Evolutionary conservation across 2,888 invertebrate genomes (phyloP), one percentile per base, ranked within the genome.

Genomic region (Drosophila neoperkinsi): DNA sequence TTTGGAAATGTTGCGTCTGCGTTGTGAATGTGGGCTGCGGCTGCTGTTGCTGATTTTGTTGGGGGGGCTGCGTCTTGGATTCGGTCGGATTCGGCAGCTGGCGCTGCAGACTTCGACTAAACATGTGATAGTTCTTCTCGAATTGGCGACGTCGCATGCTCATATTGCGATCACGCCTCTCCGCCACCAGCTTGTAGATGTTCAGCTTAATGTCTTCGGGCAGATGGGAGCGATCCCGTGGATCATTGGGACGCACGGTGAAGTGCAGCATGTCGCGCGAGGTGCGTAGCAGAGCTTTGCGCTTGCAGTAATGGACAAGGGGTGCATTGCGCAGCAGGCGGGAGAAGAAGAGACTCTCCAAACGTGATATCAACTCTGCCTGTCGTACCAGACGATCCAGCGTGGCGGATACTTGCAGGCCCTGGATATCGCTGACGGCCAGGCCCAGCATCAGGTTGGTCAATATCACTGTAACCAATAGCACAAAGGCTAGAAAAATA

Each of bases 371-470:
- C 46, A 97, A 92, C 84, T 97, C 96, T 0, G 97, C 97, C 92
- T 97, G 96, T 1, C 97, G 95, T 25, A 97, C 96, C 60, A 97
- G 92, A 10, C 97, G 94, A 87, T 97, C 97, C 33, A 97, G 92
- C 1, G 97, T 96, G 0, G 97, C 97, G 61, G 96, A 96, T 85
- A 96, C 95, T 93, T 96, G 96, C 63, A 97, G 92, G n/a, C 96
- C 96, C 94, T 96, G 95, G 72, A 97, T 97, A 92, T 97, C 97
- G 80, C 96, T 97, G 2, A 97, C 97, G 9, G 97, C 97, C 70
- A 97, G 94, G 82, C 97, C 97, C 41, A 97, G 97, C 93, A 97
- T 94, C 46, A 97, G 92, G 93, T 97, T 97, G 4, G 97, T 97
- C 79, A 97, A 92, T 83, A 97, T 97, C 13, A 97, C 95, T 0